phyloP scores from a whole-genome alignment of 2,113 vertebrate species.

The Brachypteracias leptosomus region DNA sequence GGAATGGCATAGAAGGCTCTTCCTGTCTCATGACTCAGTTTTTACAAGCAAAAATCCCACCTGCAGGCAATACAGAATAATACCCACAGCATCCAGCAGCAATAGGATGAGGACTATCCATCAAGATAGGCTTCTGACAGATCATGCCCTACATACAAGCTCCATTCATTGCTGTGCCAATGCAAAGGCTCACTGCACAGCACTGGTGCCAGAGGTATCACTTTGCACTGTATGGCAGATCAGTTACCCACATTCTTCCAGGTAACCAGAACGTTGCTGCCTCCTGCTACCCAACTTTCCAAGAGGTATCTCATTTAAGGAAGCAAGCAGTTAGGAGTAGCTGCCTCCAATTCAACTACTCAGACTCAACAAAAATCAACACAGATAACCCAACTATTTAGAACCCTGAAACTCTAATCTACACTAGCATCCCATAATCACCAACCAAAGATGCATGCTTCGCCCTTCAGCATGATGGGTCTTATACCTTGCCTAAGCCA shows the following conservation, averaged over 20 bases:
- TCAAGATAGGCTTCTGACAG: background rate
- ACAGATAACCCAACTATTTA: background rate
- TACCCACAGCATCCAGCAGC: background rate
- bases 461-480: background rate
- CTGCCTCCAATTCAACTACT: background rate
- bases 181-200: background rate
- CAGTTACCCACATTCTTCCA: background rate
- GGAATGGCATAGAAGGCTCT: background rate
- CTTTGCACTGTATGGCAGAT: background rate
- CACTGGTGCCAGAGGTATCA: background rate
- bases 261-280: background rate
- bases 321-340: background rate
- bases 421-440: background rate
- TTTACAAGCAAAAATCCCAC: background rate
- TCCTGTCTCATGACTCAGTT: background rate
- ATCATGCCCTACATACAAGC: background rate
- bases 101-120: background rate
- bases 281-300: background rate
- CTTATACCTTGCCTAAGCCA: background rate
- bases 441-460: background rate
- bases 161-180: fast-evolving
- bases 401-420: background rate
- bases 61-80: background rate
- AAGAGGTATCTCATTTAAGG: background rate
- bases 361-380: background rate